Base-by-base conservation (phyloP, 2,888 invertebrate species). In the Antheraea yamamai region DNA sequence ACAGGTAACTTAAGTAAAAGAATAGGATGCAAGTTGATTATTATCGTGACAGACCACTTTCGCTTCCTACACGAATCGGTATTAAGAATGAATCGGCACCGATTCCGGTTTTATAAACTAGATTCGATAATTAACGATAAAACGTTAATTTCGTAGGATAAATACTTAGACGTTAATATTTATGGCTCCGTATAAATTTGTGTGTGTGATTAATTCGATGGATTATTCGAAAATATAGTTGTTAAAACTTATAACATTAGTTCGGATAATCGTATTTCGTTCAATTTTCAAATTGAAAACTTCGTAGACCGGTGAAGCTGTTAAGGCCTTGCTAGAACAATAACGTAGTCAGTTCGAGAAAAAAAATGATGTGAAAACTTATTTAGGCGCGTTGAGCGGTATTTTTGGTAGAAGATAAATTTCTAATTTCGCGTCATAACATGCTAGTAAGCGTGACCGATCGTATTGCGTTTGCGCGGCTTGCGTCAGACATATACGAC, bases 51-150 rank as follows among this genome's bases (percentile, higher is more conserved):
- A 70, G 39, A 70, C 39, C 70, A 70, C 70, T 70, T 70, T 70
- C 70, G 70, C 70, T 39, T 70, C 70, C 70, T 70, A 70, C n/a
- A 70, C 39, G n/a, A 20, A 70, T 39, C 70, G 39, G 39, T 70
- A 4, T 39, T 2, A 39, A n/a, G 70, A 70, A 39, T 39, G 20
- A 23, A 61, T 61, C 61, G 70, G 8, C 35, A 70, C 23, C 20
- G 70, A 39, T 70, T 70, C 70, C 70, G 70, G 70, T 70, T 70
- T 70, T 70, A 7, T 39, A 70, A 70, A 70, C 70, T 35, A 70
- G 70, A 70, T 70, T n/a, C 70, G 70, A 70, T 70, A 39, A 70
- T 70, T 20, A 39, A 39, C 70, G 39, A 70, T 70, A 70, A 39
- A 39, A 70, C n/a, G 39, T 70, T 10, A 39, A 70, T 39, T 39